Evolutionary conservation across 1,140 invertebrate genomes (phyloP).

Genomic region (Drosophila miranda): DNA sequence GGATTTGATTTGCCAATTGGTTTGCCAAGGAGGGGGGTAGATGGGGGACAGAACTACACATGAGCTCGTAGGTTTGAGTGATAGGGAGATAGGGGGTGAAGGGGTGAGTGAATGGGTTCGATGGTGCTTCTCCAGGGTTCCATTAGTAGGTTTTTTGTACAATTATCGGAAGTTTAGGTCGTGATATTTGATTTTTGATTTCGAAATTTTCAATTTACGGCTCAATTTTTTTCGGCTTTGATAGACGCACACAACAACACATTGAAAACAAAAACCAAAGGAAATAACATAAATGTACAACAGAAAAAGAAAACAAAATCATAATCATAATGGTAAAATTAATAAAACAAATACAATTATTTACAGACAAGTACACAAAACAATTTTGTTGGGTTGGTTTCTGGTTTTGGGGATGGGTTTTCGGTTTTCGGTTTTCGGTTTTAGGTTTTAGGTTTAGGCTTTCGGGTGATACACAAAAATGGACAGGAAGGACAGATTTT

Average conservation of each 20-base stretch:
- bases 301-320: constrained; percentile 44
- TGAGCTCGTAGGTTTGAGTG: constrained; percentile 25
- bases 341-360: constrained; percentile 54
- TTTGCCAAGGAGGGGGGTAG: constrained; percentile 13
- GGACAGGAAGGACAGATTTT: constrained; percentile 4
- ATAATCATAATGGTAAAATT: constrained; percentile 30
- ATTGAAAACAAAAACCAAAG: constrained; percentile 69
- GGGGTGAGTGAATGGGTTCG: constrained; percentile 6
- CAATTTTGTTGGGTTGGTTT: constrained; percentile 39
- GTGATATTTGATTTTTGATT: constrained; percentile 33
- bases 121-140: constrained; percentile 31
- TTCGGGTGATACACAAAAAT: constrained; percentile 3
- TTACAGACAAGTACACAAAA: constrained; percentile 62
- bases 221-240: constrained; percentile 27
- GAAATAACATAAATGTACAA: constrained; percentile 59
- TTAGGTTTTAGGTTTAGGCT: not conserved
- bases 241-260: constrained; percentile 71
- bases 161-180: constrained; percentile 28
- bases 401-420: not conserved
- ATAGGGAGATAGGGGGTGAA: too few relatives aligned
- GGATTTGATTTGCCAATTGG: constrained; percentile 37
- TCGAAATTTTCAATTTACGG: constrained; percentile 3
- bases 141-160: constrained; percentile 51
- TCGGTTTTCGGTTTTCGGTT: constrained; percentile 10
- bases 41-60: constrained; percentile 22